Evolutionary conservation across 2,797 vertebrate species (phyloP).

Genomic region (Bovichtus variegatus): DNA sequence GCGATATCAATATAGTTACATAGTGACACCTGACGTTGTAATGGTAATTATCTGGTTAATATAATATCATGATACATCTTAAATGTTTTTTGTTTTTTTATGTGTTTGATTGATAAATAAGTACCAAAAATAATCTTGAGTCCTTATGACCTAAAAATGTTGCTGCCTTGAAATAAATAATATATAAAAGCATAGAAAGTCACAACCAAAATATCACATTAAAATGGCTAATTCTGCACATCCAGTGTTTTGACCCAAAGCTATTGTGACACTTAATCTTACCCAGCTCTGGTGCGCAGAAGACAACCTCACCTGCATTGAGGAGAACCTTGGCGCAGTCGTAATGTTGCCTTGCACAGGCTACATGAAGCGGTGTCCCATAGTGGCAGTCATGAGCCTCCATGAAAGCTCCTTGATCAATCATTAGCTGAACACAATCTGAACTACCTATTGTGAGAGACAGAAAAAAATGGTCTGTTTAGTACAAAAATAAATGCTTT

Average conservation of each 20-base stretch:
- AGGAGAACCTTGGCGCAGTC: slow-evolving; percentile 93
- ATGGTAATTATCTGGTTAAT: background rate
- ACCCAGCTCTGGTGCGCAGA: background rate
- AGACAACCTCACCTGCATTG: slow-evolving; percentile 86
- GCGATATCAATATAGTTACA: background rate
- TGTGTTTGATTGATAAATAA: background rate
- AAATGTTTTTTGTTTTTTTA: background rate
- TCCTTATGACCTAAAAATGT: background rate
- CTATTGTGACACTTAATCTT: background rate
- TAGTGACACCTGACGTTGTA: background rate
- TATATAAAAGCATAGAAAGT: background rate
- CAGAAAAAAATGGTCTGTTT: background rate
- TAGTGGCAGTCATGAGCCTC: slow-evolving; percentile 86
- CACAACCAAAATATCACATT: background rate
- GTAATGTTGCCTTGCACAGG: slow-evolving; percentile 91
- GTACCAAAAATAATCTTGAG: background rate
- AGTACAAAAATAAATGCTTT: background rate
- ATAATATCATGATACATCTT: background rate
- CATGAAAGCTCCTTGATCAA: slow-evolving; percentile 81
- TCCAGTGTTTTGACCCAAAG: background rate
- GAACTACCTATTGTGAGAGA: slow-evolving; percentile 86
- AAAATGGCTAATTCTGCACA: background rate
- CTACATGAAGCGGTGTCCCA: slow-evolving; percentile 94
- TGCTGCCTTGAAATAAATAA: background rate
- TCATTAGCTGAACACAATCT: slow-evolving; percentile 92